Evolutionary conservation across 1,140 invertebrate species (phyloP), one percentile per base, ranked within the genome.

Genomic region (Bombus sylvicola): DNA sequence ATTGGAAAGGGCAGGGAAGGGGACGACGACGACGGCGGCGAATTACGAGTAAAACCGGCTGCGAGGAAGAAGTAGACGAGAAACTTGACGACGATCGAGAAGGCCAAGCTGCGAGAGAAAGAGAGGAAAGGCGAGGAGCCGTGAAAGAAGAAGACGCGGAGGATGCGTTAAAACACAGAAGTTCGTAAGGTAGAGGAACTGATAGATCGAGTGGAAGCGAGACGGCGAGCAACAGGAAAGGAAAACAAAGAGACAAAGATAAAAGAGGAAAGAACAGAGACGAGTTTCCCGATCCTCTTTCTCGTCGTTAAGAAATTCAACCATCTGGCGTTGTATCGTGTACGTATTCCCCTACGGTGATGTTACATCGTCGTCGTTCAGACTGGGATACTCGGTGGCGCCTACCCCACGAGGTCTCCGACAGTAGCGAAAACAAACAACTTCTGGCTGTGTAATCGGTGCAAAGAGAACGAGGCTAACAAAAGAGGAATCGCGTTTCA

Each of bases 271-370:
- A 34, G 6, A 64, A 64, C 28, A 59, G 71, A 87, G 37, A 57
- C 13, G 31, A 73, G 37, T 75, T 78, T 28, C 59, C 79, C 82
- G 47, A 80, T 85, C 68, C 87, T 83, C 31, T 62, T 71, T 47
- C 47, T 76, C 82, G 53, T 90, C 83, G 74, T 79, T 74, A 47
- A 78, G 88, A 88, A 86, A 87, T 85, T 74, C 88, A 85, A 82
- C 68, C 89, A 90, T 90, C 87, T 89, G 90, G 87, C 87, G 85
- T 78, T 72, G 28, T 69, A 80, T 71, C 74, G 79, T 71, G 76
- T n/a, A n/a, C n/a, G n/a, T n/a, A 62, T 53, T 53, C 18, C 47
- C 74, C 3, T 90, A 81, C 78, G 37, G 34, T n/a, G n/a, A 47
- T 59, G 64, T 22, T 57, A 12, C 8, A 3, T 43, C 3, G 15